A percentile compares a stretch with the other conserved stretches of the same genome.
phyloP scores from a whole-genome alignment of 2,888 invertebrate species.

The Mesorhabditis belari region DNA sequence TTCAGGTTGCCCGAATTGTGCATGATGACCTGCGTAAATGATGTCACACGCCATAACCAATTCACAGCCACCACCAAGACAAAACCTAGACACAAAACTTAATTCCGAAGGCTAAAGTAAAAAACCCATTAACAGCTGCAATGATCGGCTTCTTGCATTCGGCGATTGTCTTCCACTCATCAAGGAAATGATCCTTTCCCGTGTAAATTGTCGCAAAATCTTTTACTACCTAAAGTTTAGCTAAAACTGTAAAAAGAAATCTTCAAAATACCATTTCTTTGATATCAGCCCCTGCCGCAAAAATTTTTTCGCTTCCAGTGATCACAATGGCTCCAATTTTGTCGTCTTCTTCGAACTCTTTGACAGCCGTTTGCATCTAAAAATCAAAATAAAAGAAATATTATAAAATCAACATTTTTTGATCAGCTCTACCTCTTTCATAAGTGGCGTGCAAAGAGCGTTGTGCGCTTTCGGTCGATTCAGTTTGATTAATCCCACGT shows the following conservation, averaged over 20 bases:
- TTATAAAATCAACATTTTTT: background rate
- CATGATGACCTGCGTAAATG: slow-evolving; percentile 88
- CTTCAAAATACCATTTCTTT: slow-evolving; percentile 62
- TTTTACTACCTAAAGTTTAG: background rate
- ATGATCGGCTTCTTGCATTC: slow-evolving; percentile 81
- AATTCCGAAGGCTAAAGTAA: background rate
- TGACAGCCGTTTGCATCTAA: slow-evolving; percentile 61
- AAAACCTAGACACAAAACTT: slow-evolving; percentile 9
- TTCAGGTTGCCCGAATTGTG: slow-evolving; percentile 96
- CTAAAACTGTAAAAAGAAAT: background rate
- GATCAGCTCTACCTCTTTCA: slow-evolving; percentile 66
- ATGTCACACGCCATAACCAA: slow-evolving; percentile 99
- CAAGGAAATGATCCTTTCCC: slow-evolving; percentile 69
- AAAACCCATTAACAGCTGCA: slow-evolving; percentile 89
- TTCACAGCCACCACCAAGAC: slow-evolving; percentile 86
- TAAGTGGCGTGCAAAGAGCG: slow-evolving; percentile 81
- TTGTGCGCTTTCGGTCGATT: slow-evolving; percentile 93
- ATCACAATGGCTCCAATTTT: slow-evolving; percentile 77
- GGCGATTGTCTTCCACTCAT: slow-evolving; percentile 75
- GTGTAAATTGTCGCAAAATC: slow-evolving; percentile 34
- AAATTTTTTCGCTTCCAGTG: slow-evolving; percentile 76
- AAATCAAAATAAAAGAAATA: too few species aligned
- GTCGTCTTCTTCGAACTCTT: slow-evolving; percentile 67
- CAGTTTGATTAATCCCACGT: slow-evolving; percentile 83
- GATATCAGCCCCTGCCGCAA: slow-evolving; percentile 86